Evolutionary conservation across 2,113 vertebrate species (phyloP), one percentile per base, ranked within the genome.

Genomic region (Nibea albiflora): DNA sequence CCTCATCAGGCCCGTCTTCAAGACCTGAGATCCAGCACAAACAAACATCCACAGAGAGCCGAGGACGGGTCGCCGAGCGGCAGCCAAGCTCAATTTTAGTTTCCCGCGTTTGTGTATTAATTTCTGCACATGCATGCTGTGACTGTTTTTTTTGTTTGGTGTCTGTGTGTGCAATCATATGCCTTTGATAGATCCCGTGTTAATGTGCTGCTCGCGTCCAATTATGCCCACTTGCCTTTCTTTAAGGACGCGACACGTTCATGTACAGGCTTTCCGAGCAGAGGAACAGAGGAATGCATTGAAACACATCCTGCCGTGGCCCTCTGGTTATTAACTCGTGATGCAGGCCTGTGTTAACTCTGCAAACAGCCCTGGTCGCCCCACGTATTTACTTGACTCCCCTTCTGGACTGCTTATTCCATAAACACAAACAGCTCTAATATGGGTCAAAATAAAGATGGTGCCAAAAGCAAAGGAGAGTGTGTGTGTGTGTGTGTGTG

Each of bases 1-100:
- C 78, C 52, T 80, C 79, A 80, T 83, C 72, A 67, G 63, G 53
- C 42, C 49, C 14, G 11, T 83, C 73, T 75, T 78, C 63, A 81
- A 67, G 54, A 75, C 39, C 71, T 20, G 35, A 19, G 28, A 65
- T 76, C 57, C 31, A 73, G 35, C 64, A 46, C 72, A 85, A 78
- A 90, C 76, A 83, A 85, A 80, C 85, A 73, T 86, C 61, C 73
- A 75, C 46, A 5, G 2, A 68, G 62, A 72, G 74, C 66, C 28
- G 20, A 50, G 68, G 61, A 47, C 63, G 2, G 79, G 35, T 69
- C 20, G 15, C 49, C 39, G 42, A 69, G 42, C 44, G 39, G 50
- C 24, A 1, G 3, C 42, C 52, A 31, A 52, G 72, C 57, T 88
- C 26, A 15, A 9, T 88, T 88, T 80, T 69, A 67, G 53, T 66